phyloP scores from a whole-genome alignment of 2,888 invertebrate species.

The Erebia palarica region DNA sequence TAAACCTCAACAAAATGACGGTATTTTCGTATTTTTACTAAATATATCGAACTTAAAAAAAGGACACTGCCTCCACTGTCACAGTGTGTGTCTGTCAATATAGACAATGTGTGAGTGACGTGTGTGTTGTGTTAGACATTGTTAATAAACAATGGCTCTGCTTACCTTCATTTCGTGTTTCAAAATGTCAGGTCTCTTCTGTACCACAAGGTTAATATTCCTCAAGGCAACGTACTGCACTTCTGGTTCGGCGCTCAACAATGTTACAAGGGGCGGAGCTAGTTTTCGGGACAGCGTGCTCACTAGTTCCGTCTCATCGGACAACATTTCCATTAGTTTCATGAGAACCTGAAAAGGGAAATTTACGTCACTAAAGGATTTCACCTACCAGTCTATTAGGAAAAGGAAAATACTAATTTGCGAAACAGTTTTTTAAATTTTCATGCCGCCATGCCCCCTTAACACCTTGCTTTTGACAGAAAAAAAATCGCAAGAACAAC shows the following conservation, averaged over 20 bases:
- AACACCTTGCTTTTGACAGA: too few species aligned
- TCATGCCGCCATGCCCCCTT: too few species aligned
- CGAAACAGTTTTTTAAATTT: too few species aligned
- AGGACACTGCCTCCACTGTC: too few species aligned
- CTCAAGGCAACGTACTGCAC: slow-evolving; percentile 99
- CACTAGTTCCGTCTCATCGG: slow-evolving; percentile 96
- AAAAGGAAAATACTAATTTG: too few species aligned
- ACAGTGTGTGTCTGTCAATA: too few species aligned
- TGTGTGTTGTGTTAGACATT: neutral
- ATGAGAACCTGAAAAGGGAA: slow-evolving; percentile 86
- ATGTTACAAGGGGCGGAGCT: slow-evolving; percentile 98
- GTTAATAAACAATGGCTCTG: neutral
- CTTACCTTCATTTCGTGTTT: slow-evolving; percentile 99
- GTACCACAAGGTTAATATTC: slow-evolving; percentile 99
- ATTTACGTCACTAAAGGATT: neutral
- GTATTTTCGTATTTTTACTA: too few species aligned
- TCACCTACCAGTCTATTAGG: too few species aligned
- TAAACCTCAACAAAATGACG: too few species aligned
- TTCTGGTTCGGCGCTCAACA: slow-evolving; percentile 98
- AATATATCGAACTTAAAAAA: too few species aligned
- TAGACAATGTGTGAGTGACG: too few species aligned
- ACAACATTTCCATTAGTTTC: slow-evolving; percentile 99
- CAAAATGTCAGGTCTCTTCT: slow-evolving; percentile 98
- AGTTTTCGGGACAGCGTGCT: slow-evolving; percentile 96
- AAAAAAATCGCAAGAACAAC: too few species aligned